phyloP scores from a whole-genome alignment of 2,888 invertebrate genomes.

The Thera britannica region DNA sequence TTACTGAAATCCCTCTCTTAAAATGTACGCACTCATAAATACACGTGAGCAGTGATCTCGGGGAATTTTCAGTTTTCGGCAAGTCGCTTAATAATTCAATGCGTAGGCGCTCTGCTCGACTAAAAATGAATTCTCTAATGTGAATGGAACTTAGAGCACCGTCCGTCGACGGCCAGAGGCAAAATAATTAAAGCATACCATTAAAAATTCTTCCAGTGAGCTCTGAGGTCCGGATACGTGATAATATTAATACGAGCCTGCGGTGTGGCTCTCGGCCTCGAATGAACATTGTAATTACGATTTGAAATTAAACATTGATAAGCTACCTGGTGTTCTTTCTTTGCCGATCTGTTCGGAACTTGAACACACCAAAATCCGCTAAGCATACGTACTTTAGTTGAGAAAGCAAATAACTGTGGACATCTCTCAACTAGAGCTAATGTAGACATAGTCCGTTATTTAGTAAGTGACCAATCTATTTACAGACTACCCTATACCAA shows the following conservation, averaged over 20 bases:
- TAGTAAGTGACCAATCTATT: constrained; percentile 26
- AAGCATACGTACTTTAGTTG: no score
- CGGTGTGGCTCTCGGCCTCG: constrained; percentile 46
- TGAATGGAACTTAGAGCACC: constrained; percentile 78
- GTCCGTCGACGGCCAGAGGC: constrained; percentile 58
- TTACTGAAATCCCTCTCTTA: constrained; percentile 70
- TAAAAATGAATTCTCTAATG: constrained; percentile 83
- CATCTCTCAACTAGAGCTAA: background rate
- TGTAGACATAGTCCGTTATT: constrained; percentile 8
- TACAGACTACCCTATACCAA: constrained; percentile 16
- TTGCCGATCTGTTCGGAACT: background rate
- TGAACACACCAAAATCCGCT: background rate
- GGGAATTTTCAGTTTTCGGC: constrained; percentile 81
- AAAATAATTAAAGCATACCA: constrained; percentile 84
- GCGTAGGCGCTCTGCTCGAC: constrained; percentile 43
- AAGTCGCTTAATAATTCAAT: constrained; percentile 51
- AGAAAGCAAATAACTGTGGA: background rate
- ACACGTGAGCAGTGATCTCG: constrained; percentile 71
- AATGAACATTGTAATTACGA: constrained; percentile 45
- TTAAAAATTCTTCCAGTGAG: constrained; percentile 83
- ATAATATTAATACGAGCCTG: constrained; percentile 80
- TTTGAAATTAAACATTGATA: constrained; percentile 41
- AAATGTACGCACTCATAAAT: constrained; percentile 77
- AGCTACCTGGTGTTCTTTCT: constrained; percentile 22
- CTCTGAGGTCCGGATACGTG: constrained; percentile 79